These are phyloP conservation scores for Nymphalis polychloros DNA, from an alignment of 2,888 invertebrate species.

Conservation along the genomic window DNA sequence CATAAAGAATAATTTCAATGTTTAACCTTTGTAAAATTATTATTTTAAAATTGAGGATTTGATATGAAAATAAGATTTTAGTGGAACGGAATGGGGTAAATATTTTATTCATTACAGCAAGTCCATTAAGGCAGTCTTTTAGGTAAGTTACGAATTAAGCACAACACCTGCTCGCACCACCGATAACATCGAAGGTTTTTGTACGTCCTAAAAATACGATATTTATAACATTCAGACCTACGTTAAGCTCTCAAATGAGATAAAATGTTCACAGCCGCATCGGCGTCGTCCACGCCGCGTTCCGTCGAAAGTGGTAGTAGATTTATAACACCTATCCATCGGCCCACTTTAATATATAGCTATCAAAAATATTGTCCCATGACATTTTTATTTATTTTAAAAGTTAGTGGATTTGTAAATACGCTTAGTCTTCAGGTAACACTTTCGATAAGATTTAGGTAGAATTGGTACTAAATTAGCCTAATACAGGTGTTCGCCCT, in stretches of 20 bases:
- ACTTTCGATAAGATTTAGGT: not conserved
- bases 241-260: constrained; percentile 18
- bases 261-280: constrained; percentile 14
- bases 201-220: not conserved
- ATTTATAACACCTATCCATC: not conserved
- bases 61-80: not conserved
- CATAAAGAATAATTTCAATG: not conserved
- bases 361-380: constrained; percentile 3
- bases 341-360: not conserved
- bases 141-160: not conserved
- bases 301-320: not conserved
- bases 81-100: not conserved
- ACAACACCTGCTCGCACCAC: not conserved
- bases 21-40: not conserved
- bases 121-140: constrained; percentile 3
- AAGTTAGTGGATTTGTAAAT: no score
- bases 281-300: not conserved
- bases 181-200: not conserved
- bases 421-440: not conserved
- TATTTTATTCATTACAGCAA: not conserved
- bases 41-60: not conserved
- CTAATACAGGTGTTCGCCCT: not conserved
- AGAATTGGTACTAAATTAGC: not conserved
- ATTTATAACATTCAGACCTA: constrained; percentile 5
- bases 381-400: not conserved